Evolutionary conservation across 2,888 invertebrate genomes (phyloP), one percentile per base, ranked within the genome.

Genomic region (Aelia acuminata): DNA sequence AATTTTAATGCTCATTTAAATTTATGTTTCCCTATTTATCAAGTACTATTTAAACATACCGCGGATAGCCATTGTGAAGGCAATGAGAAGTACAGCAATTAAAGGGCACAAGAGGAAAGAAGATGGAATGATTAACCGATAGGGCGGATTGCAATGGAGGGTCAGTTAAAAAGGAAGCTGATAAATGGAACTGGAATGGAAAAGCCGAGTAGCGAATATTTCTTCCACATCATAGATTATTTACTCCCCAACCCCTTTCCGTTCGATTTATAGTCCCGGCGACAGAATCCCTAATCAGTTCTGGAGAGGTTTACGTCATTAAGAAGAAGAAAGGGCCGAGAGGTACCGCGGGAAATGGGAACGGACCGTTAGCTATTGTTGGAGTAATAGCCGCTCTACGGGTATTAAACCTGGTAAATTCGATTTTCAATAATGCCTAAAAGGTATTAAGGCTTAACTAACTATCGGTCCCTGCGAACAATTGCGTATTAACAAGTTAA

Each of bases 191-290:
- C 35, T n/a, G 80, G 43, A 80, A 80, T 80, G 80, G 80, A 80
- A 80, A 80, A 80, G 80, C 43, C 43, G 43, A 15, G 80, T 80
- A 80, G 80, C 22, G n/a, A 47, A 47, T 80, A 80, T 80, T 80
- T 80, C 80, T 80, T n/a, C 43, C 80, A 39, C n/a, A 80, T 80
- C 80, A 80, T 80, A 39, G 80, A 80, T 80, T 80, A 80, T 70
- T 70, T 70, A 70, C 31, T 18, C 63, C 63, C 18, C 57, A 1
- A 1, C 35, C 18, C 3, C n/a, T 20, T 2, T 18, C 5, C 80
- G 1, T 80, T 80, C 80, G 43, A 80, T 80, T 80, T 47, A 47
- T 47, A 80, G 43, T 11, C 80, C n/a, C n/a, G 43, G 80, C n/a
- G 80, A 47, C 43, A 39, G 80, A 43, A 80, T 80, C 39, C 43